Evolutionary conservation across 2,888 invertebrate genomes (phyloP).

Genomic region (Leucania comma): DNA sequence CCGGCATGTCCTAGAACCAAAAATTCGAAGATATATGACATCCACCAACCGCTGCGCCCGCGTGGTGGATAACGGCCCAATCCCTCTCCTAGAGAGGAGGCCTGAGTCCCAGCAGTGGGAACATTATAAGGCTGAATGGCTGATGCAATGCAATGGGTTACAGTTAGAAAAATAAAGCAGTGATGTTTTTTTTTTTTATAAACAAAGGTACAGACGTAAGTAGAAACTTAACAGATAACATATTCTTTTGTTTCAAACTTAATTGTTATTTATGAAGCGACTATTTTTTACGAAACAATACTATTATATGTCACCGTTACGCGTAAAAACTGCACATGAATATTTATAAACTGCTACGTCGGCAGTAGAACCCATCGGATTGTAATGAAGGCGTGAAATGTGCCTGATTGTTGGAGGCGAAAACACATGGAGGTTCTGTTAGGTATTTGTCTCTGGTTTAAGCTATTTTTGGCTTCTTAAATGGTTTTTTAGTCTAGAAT

Average conservation of each 20-base stretch:
- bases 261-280: constrained; percentile 82
- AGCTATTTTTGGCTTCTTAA: constrained; percentile 8
- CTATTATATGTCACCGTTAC: constrained; percentile 87
- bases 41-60: no score
- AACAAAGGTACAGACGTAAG: constrained; percentile 29
- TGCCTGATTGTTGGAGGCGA: constrained; percentile 22
- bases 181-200: not conserved
- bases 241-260: constrained; percentile 80
- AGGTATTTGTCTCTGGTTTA: constrained; percentile 20
- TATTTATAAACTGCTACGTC: constrained; percentile 73
- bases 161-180: no score
- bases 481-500: constrained; percentile 9
- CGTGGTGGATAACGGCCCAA: no score
- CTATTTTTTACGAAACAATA: constrained; percentile 86
- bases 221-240: constrained; percentile 74
- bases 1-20: no score
- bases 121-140: no score
- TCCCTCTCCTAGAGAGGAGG: no score
- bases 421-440: constrained; percentile 25
- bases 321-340: constrained; percentile 85
- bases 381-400: constrained; percentile 33
- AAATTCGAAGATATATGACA: no score
- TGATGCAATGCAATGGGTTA: no score
- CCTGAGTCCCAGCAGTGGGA: no score
- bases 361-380: constrained; percentile 24